A percentile compares a stretch with the other conserved stretches of the same genome.
Conservation (phyloP, 1,140 invertebrate genomes). For the Brachionus rubens region DNA sequence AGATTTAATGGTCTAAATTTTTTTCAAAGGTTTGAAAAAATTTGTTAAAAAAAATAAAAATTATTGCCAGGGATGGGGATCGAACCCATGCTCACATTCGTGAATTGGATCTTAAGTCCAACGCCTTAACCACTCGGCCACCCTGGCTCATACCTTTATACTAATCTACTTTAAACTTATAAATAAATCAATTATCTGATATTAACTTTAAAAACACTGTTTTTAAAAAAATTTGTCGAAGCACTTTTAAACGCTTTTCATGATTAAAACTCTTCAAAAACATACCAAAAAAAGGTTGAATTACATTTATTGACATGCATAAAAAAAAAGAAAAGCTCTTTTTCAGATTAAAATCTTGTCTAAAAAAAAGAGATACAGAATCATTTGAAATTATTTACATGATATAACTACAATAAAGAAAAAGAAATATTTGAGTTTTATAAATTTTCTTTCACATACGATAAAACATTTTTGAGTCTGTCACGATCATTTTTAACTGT, state of each 20-base stretch:
- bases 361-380: too few species aligned
- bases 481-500: constrained; percentile 8
- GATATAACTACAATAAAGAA: background rate
- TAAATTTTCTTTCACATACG: constrained; percentile 46
- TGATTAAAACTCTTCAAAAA: background rate
- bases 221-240: background rate
- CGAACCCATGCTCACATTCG: constrained; percentile 41
- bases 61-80: constrained; percentile 32
- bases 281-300: too few species aligned
- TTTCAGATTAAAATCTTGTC: too few species aligned
- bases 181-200: background rate
- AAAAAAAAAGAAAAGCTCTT: too few species aligned
- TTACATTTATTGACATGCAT: too few species aligned
- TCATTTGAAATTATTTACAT: too few species aligned
- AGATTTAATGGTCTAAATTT: too few species aligned
- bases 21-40: background rate
- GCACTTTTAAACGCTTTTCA: constrained; percentile 13
- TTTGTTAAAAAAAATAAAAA: background rate
- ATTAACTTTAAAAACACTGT: background rate
- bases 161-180: too few species aligned
- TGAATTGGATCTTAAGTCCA: constrained; percentile 42
- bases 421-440: background rate
- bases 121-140: constrained; percentile 40
- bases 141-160: background rate
- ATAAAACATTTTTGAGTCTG: constrained; percentile 22